These are phyloP conservation scores for Recurvirostra avosetta DNA, from an alignment of 2,113 vertebrate species.

Conservation along the genomic window DNA sequence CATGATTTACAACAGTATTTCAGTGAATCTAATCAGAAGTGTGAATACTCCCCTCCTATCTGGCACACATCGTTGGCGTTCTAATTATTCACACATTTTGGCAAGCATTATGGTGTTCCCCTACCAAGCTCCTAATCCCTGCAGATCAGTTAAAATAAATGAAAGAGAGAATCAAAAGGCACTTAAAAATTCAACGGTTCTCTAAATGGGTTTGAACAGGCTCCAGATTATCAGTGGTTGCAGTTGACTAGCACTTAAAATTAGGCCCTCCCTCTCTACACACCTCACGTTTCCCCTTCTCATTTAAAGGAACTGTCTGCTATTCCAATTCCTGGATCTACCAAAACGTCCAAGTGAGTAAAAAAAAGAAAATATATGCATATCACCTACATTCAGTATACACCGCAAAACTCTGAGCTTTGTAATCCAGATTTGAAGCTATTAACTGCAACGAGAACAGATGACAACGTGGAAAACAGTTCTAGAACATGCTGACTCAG, in stretches of 20 bases:
- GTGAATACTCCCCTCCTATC: constrained; percentile 89
- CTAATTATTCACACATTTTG: constrained; percentile 99
- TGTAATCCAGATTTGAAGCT: background rate
- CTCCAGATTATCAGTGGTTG: constrained; percentile 83
- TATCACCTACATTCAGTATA: background rate
- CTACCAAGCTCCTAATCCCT: constrained; percentile 93
- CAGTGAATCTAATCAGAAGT: constrained; percentile 92
- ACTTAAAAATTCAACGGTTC: constrained; percentile 84
- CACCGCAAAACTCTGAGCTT: background rate
- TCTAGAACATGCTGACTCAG: background rate
- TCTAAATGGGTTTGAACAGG: constrained; percentile 91
- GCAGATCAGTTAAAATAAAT: constrained; percentile 98
- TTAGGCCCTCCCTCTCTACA: constrained; percentile 55
- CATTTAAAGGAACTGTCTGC: constrained; percentile 10
- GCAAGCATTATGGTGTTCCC: constrained; percentile 86
- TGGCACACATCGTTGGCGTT: constrained; percentile 85
- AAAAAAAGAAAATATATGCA: background rate
- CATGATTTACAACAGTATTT: constrained; percentile 89
- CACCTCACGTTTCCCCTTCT: constrained; percentile 19
- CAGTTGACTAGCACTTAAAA: constrained; percentile 79
- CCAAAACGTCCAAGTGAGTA: background rate
- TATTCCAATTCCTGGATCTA: background rate
- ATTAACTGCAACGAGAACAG: background rate
- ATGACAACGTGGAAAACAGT: background rate
- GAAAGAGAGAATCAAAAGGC: constrained; percentile 95